Evolutionary conservation across 2,113 vertebrate genomes (phyloP).

Genomic region (Paradoxurus hermaphroditus): DNA sequence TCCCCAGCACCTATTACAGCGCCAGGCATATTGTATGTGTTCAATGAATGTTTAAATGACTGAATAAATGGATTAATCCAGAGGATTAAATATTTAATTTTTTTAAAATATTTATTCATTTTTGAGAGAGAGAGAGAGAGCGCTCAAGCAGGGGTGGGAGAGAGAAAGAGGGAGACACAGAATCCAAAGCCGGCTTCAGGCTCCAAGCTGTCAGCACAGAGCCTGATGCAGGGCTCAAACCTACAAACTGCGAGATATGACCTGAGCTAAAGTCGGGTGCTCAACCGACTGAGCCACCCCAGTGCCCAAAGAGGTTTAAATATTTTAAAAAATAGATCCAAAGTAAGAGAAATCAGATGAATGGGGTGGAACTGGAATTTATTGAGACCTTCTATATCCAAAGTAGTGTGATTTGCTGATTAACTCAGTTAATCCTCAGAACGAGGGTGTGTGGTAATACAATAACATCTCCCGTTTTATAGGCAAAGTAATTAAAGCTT

Average conservation of each 20-base stretch:
- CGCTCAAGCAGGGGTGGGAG: too few species aligned
- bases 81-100: background rate
- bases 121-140: too few species aligned
- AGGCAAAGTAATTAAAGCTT: background rate
- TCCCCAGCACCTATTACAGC: background rate
- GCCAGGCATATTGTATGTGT: background rate
- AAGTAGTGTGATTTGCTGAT: background rate
- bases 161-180: too few species aligned
- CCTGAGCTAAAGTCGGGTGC: too few species aligned
- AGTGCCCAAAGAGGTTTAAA: too few species aligned
- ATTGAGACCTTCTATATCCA: background rate
- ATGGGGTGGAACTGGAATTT: background rate
- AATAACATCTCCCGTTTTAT: background rate
- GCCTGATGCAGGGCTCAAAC: too few species aligned
- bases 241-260: too few species aligned
- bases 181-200: too few species aligned
- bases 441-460: background rate
- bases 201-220: too few species aligned
- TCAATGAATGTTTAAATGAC: conserved; percentile 1
- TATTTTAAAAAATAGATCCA: background rate
- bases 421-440: background rate
- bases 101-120: too few species aligned
- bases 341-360: background rate
- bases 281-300: too few species aligned
- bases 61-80: background rate